These are phyloP conservation scores for Desmodus rotundus DNA, from an alignment of 2,113 vertebrate genomes.

Conservation along the genomic window DNA sequence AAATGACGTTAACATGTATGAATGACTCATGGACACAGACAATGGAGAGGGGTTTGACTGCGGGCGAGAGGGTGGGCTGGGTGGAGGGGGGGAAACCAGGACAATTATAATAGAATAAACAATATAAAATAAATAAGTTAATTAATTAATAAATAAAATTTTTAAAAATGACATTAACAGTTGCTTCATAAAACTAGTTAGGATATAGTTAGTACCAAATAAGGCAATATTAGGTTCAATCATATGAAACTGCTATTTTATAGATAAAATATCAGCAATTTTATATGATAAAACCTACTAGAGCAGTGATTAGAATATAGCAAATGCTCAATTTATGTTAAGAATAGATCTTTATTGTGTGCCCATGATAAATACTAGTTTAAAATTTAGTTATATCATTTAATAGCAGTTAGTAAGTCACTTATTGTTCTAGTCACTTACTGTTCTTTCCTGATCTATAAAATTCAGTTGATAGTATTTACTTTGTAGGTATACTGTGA, in stretches of 20 bases:
- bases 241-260: not conserved
- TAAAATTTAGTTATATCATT: not conserved
- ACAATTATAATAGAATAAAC: no score
- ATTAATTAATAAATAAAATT: no score
- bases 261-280: not conserved
- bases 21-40: no score
- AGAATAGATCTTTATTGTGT: not conserved
- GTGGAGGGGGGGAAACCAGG: no score
- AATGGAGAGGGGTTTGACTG: no score
- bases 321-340: not conserved
- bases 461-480: not conserved
- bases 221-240: not conserved
- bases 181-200: not conserved
- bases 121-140: no score
- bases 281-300: not conserved
- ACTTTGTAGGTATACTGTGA: not conserved
- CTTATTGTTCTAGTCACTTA: not conserved
- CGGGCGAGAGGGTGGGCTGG: no score
- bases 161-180: not conserved
- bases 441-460: not conserved
- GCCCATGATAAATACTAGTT: not conserved
- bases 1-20: not conserved
- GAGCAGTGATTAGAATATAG: not conserved
- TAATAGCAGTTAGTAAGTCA: not conserved
- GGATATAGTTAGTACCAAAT: not conserved